Evolutionary conservation across 2,797 vertebrate species (phyloP), one percentile per base, ranked within the genome.

Genomic region (Gadopsis bispinosus): DNA sequence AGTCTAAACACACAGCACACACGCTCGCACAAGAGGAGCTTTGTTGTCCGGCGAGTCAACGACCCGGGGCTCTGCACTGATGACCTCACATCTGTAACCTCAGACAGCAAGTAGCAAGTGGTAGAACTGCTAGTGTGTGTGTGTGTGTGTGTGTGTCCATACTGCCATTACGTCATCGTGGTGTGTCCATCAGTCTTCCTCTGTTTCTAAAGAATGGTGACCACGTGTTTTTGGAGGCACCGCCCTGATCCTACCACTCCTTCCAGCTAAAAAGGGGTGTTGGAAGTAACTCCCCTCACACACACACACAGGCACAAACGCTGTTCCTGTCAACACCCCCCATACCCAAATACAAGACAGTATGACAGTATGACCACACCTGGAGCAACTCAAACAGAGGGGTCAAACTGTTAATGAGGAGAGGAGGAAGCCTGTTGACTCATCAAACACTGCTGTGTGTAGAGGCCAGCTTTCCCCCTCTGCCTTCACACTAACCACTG

Each of bases 1-100:
- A 93, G 88, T 85, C 82, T 88, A 89, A 92, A 94, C 89, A 93
- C 69, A 82, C 41, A 70, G 35, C 76, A 83, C 83, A 87, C 88
- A 71, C 81, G n/a, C 73, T 73, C 56, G 16, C 67, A 90, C 77
- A 88, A 77, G 68, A 74, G 69, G 75, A 55, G 79, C 87, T 85
- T 87, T 88, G 87, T 88, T 51, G 58, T 76, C 47, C 3, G 0
- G 43, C 5, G 6, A 63, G 76, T 56, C 39, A 37, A 64, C 69
- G 55, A 62, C 69, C 10, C 1, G 13, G 80, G 80, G 83, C 84
- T 79, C 87, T 69, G 54, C 74, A 20, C 62, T 29, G 43, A 70
- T 12, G 71, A 83, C 79, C 86, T 75, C 50, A 3, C 69, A 81
- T 77, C 78, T 79, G 76, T 78, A 82, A 82, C 69, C 59, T 68